phyloP scores from a whole-genome alignment of 2,888 invertebrate genomes.

The Agriopis aurantiaria region DNA sequence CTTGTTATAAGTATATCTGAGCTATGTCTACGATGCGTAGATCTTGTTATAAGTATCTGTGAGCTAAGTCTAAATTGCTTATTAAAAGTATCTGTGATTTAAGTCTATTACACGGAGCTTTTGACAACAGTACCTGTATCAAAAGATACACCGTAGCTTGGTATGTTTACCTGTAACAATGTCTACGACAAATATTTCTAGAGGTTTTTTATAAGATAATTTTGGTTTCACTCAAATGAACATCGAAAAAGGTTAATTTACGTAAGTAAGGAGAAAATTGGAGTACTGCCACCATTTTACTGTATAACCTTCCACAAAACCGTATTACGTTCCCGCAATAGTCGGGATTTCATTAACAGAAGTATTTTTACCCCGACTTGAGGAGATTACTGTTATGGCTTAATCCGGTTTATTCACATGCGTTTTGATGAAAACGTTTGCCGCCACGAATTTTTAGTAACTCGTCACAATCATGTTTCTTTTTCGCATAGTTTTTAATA shows the following conservation, averaged over 20 bases:
- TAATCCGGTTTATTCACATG: conserved; percentile 10
- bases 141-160: no score
- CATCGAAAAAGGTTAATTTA: neutral
- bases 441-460: neutral
- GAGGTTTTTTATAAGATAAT: no score
- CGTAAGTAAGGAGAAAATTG: neutral
- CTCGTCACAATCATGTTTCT: neutral
- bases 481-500: neutral
- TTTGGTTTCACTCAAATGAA: no score
- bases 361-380: conserved; percentile 17
- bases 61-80: no score
- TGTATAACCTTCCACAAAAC: neutral
- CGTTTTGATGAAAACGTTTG: neutral
- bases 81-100: no score
- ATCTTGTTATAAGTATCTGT: no score
- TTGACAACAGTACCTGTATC: no score
- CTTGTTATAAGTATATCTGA: no score
- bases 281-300: neutral
- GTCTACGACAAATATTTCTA: neutral
- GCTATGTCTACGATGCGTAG: no score
- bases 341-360: conserved; percentile 22
- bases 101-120: neutral
- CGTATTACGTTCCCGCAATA: neutral
- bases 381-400: neutral
- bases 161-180: neutral